Conservation (phyloP, 2,797 vertebrate species). For the Crocidura indochinensis region DNA sequence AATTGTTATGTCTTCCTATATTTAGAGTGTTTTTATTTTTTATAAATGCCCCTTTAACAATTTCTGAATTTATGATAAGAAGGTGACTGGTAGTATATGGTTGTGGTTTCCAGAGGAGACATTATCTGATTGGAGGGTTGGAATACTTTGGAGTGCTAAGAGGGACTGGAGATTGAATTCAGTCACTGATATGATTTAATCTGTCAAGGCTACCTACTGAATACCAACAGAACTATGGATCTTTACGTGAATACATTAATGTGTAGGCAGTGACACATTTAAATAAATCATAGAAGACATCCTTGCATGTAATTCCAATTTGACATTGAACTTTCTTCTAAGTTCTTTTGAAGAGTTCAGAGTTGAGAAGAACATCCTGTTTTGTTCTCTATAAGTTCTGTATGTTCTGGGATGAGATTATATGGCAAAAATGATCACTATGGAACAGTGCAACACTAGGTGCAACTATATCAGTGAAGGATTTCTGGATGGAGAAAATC, state of each 20-base stretch:
- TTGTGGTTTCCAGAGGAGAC: background rate
- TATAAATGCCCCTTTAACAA: background rate
- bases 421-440: background rate
- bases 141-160: background rate
- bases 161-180: background rate
- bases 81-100: background rate
- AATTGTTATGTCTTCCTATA: no score
- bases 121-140: background rate
- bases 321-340: background rate
- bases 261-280: background rate
- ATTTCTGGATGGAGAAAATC: background rate
- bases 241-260: background rate
- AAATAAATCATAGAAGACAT: background rate
- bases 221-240: no score
- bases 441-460: background rate
- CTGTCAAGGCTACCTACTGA: background rate
- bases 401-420: background rate
- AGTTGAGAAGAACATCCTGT: background rate
- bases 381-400: constrained; percentile 11
- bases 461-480: background rate
- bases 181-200: background rate
- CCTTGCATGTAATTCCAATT: constrained; percentile 17
- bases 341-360: background rate
- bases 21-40: no score
- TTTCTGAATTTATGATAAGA: background rate